Evolutionary conservation across 2,888 invertebrate genomes (phyloP).

Genomic region (Catocala nupta): DNA sequence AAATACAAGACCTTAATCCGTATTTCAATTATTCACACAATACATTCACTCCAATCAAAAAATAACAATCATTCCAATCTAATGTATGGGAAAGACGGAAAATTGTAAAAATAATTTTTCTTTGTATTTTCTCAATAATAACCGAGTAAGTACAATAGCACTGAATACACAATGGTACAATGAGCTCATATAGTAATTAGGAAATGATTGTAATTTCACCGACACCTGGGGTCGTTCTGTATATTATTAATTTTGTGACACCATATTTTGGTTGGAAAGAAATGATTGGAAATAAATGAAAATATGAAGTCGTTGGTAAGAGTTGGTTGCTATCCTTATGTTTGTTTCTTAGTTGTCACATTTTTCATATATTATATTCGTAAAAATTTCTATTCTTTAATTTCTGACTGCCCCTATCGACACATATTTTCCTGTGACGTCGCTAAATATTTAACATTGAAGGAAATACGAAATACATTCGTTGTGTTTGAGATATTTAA

Average conservation of each 20-base stretch:
- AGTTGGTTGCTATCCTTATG: background rate
- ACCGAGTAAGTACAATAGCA: conserved; percentile 13
- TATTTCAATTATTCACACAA: background rate
- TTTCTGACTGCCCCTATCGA: too few species aligned
- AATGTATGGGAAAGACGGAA: conserved; percentile 17
- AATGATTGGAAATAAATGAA: too few species aligned
- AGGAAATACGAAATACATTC: too few species aligned
- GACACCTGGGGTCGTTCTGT: conserved; percentile 35
- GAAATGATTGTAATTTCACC: conserved; percentile 31
- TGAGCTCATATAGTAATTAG: conserved; percentile 38
- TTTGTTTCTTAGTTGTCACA: too few species aligned
- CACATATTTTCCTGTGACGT: too few species aligned
- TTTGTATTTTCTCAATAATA: conserved; percentile 25
- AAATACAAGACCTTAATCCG: background rate
- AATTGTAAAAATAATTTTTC: conserved; percentile 20
- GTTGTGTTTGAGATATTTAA: too few species aligned
- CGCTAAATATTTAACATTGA: too few species aligned
- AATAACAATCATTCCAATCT: conserved; percentile 14
- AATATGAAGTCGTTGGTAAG: too few species aligned
- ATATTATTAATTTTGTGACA: background rate
- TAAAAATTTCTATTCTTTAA: too few species aligned
- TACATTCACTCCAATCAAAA: conserved; percentile 13
- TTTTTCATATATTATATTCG: too few species aligned
- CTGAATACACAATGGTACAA: conserved; percentile 32
- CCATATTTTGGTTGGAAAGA: background rate